Evolutionary conservation across 2,113 vertebrate species (phyloP), one percentile per base, ranked within the genome.

Genomic region (Callaeas wilsoni): DNA sequence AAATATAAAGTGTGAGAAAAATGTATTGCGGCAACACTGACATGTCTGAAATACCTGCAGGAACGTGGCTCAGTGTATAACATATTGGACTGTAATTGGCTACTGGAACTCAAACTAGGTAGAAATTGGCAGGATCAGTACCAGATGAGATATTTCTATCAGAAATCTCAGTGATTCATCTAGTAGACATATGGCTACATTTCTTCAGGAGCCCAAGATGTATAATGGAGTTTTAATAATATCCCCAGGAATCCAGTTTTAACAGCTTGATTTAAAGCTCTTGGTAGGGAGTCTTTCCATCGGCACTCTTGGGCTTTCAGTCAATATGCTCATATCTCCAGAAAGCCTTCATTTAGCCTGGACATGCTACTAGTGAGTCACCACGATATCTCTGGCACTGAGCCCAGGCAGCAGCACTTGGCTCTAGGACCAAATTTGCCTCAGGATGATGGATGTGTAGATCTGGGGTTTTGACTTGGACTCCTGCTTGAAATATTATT

Each of bases 11-110:
- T 49, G 7, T 87, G 19, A 91, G 26, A 9, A 84, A 94, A 91
- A 71, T 3, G 0, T 25, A 21, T 29, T 64, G 73, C 0, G 0
- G 6, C 14, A 79, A 37, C 35, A 74, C 21, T 41, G 60, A 47
- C 0, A 0, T 22, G 4, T 70, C 21, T 27, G 30, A 65, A 30
- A 50, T 26, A 90, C 23, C 20, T 62, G 1, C 56, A 71, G 52
- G 41, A 79, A 33, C 1, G 5, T 32, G 69, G 12, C 9, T 70
- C 30, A 55, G 23, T 67, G 87, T 63, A 59, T 55, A 59, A 44
- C 4, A 20, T 55, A 64, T 37, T 67, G 13, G 7, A 35, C 22
- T 52, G 42, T 39, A 84, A 60, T 27, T 67, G 52, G 10, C 27
- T 75, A 27, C 32, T 52, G 27, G n/a, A 90, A 76, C 5, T 83